A percentile compares a stretch with the other conserved stretches of the same genome.
Conservation (phyloP, 2,888 invertebrate species). For the Gnatocerus cornutus region DNA sequence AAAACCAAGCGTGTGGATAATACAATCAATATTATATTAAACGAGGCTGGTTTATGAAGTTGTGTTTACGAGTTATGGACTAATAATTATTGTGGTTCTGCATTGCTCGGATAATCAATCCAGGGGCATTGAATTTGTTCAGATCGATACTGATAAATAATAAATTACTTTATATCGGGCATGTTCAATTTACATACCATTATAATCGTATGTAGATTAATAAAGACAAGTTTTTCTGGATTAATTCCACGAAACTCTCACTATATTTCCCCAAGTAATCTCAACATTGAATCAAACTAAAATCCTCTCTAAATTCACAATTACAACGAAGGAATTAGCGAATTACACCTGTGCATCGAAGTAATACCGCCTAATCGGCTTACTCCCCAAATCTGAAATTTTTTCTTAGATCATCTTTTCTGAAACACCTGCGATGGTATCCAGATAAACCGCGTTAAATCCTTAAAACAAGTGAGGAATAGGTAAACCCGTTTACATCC, state of each 20-base stretch:
- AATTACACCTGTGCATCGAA: constrained; percentile 12
- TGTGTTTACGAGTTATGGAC: too few relatives aligned
- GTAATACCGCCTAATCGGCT: neutral
- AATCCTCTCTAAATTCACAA: constrained; percentile 31
- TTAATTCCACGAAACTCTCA: neutral
- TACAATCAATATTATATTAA: too few relatives aligned
- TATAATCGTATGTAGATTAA: too few relatives aligned
- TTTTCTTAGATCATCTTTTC: constrained; percentile 3
- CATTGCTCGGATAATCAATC: too few relatives aligned
- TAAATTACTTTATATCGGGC: too few relatives aligned
- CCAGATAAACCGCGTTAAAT: constrained; percentile 31
- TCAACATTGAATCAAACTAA: neutral
- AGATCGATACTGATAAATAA: too few relatives aligned
- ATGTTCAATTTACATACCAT: too few relatives aligned
- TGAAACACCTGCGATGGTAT: constrained; percentile 8
- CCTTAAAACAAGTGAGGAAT: constrained; percentile 41
- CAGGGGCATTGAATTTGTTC: too few relatives aligned
- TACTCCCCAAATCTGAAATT: neutral
- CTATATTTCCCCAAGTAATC: neutral
- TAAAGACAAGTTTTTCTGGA: too few relatives aligned
- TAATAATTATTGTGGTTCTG: too few relatives aligned
- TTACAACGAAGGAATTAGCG: constrained; percentile 35
- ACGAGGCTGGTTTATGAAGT: too few relatives aligned
- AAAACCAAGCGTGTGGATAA: too few relatives aligned
- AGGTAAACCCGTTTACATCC: constrained; percentile 53